Evolutionary conservation across 2,888 invertebrate genomes (phyloP).

Genomic region (Aleiodes testaceus): DNA sequence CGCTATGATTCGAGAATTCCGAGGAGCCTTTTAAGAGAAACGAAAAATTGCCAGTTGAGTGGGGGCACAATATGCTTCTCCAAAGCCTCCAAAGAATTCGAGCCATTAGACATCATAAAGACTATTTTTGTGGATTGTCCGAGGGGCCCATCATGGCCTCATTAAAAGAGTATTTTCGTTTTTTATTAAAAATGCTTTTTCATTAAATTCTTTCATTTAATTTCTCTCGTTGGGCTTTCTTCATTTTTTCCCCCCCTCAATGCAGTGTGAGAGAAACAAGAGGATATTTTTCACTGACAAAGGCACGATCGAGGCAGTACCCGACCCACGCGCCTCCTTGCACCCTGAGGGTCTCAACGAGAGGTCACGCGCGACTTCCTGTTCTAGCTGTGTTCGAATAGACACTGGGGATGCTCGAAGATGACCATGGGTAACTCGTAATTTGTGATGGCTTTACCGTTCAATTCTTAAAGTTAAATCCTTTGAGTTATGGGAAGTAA

Average conservation of each 20-base stretch:
- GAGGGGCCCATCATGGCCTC: constrained; percentile 30
- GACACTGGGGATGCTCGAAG: constrained; percentile 12
- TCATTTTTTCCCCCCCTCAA: background rate
- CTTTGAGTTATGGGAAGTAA: constrained; percentile 21
- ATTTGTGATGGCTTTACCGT: constrained; percentile 43
- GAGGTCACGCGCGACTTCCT: constrained; percentile 55
- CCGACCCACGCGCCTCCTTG: constrained; percentile 56
- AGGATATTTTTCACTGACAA: constrained; percentile 33
- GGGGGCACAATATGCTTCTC: constrained; percentile 23
- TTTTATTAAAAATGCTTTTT: background rate
- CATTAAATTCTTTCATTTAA: constrained; percentile 7
- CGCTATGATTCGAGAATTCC: constrained; percentile 60
- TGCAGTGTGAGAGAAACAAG: constrained; percentile 35
- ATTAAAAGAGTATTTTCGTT: constrained; percentile 5
- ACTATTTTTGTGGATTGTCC: constrained; percentile 68
- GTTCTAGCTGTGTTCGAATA: constrained; percentile 48
- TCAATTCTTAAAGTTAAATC: constrained; percentile 30
- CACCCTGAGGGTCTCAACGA: constrained; percentile 47
- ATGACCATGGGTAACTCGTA: constrained; percentile 42
- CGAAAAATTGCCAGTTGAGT: constrained; percentile 38
- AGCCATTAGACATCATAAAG: constrained; percentile 69
- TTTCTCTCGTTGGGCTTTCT: background rate
- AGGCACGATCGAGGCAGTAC: constrained; percentile 53
- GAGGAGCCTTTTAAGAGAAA: constrained; percentile 60
- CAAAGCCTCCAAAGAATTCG: constrained; percentile 64